Base-by-base conservation (phyloP, 2,113 vertebrate genomes). In the Spea bombifrons region DNA sequence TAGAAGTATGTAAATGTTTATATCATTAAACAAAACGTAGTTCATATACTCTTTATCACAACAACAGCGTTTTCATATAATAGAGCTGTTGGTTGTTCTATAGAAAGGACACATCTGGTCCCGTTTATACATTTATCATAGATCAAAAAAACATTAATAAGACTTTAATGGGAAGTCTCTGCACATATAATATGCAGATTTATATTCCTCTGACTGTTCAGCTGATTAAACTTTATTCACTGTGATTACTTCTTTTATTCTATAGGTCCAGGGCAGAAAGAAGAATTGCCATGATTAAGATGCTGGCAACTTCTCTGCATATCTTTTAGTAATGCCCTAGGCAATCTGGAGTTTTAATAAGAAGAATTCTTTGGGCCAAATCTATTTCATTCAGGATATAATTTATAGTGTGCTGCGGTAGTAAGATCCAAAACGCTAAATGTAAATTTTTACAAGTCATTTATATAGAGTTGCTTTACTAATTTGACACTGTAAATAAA, bases 141-240 rank as follows among this genome's bases (percentile, higher is more conserved):
- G 7, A 16, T 16, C 67, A 50, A 45, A 49, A 30, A 15, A 50
- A 15, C 49, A 30, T 52, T 53, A 30, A 53, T 55, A 71, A 5
- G 49, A 55, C 8, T 52, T 30, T 71, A 71, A 71, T 71, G 9
- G n/a, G 49, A 71, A 53, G 9, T 9, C 49, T 52, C 50, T 17
- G 49, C 69, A 52, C 69, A 53, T 70, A 68, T 68, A 68, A 49
- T 16, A n/a, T n/a, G 16, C 48, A 52, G 69, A 71, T 71, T 71
- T 71, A 71, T 71, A 71, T 52, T 52, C 48, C 13, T 16, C 67
- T 50, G n/a, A 70, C 67, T 70, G 49, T 52, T 71, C 17, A 53
- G 69, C 49, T 71, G 69, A 71, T 71, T 71, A 53, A 71, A 71
- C 16, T 71, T 71, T 71, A 53, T 71, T 71, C 69, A 53, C 49